Evolutionary conservation across 2,888 invertebrate species (phyloP).

Genomic region (Thyatira batis): DNA sequence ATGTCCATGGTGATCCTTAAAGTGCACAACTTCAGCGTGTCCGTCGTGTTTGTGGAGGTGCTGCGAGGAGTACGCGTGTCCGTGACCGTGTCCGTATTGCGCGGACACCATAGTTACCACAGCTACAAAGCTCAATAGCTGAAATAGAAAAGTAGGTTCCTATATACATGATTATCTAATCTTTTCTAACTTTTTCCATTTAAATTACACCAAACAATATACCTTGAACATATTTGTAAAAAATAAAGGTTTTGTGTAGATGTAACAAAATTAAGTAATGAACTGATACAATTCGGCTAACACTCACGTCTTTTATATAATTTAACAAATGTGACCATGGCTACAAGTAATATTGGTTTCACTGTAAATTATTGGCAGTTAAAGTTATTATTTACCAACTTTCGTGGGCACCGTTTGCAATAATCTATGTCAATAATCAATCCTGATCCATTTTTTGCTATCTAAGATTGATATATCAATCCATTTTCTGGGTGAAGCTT

Average conservation of each 20-base stretch:
- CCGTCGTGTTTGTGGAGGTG: slow-evolving; percentile 31
- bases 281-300: slow-evolving; percentile 6
- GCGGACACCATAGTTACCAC: slow-evolving; percentile 23
- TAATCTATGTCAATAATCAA: too few species aligned
- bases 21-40: slow-evolving; percentile 17
- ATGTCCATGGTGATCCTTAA: slow-evolving; percentile 2
- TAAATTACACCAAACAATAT: not conserved
- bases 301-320: slow-evolving; percentile 3
- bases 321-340: slow-evolving; percentile 6
- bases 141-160: not conserved
- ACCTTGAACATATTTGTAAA: not conserved
- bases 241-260: not conserved
- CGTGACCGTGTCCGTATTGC: slow-evolving; percentile 46
- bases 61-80: slow-evolving; percentile 36
- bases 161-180: too few species aligned
- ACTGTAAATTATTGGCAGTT: slow-evolving; percentile 1
- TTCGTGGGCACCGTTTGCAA: slow-evolving; percentile 2
- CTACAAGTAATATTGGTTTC: slow-evolving; percentile 3
- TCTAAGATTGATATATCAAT: too few species aligned
- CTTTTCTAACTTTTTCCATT: too few species aligned
- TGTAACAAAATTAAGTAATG: not conserved
- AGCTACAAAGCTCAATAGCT: slow-evolving; percentile 7
- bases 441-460: too few species aligned
- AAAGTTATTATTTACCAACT: not conserved
- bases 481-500: too few species aligned